Evolutionary conservation across 2,797 vertebrate species (phyloP), one percentile per base, ranked within the genome.

Genomic region (Sus cebifrons): DNA sequence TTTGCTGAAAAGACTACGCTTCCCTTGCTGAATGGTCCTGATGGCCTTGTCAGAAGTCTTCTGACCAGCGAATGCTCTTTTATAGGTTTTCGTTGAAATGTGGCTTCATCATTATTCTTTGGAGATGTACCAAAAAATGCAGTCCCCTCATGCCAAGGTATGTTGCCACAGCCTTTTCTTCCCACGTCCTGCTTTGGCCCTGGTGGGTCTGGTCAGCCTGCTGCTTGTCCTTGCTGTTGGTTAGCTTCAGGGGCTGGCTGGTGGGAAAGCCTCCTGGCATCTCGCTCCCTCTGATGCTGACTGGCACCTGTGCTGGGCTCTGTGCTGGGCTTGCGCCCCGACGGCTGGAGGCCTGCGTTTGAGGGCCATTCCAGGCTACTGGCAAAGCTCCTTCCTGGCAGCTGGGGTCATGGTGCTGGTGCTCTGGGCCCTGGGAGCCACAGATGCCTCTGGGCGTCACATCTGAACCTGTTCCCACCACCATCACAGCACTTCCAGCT

Each of bases 41-140:
- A 27, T 11, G 25, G 23, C 23, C 9, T 64, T 16, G 25, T 27
- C 20, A 1, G 44, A 62, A 58, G 52, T 54, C 49, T 12, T 82
- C 83, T 93, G 60, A 92, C 54, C 23, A 17, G 54, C 49, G 56
- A 10, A 1, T 96, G 65, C 73, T 94, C 49, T 97, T 95, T 94
- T 96, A 49, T 96, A 99, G 99, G 99, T 99, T 98, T 99, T 99
- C 98, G 99, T 99, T 96, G 99, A 99, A 98, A 99, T 99, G 98
- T 99, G 99, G 99, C 99, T 99, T 94, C 99, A 99, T 97, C 99
- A 99, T 98, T 99, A 99, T 98, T 99, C 99, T 14, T 97, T 99
- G 98, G 99, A 99, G 97, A 99, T 99, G 99, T 99, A 99, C 97
- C 99, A 99, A 98, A 99, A 99, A 98, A 99, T 99, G 98, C 99